Conservation (phyloP, 2,888 invertebrate species). For the Tipula lateralis region DNA sequence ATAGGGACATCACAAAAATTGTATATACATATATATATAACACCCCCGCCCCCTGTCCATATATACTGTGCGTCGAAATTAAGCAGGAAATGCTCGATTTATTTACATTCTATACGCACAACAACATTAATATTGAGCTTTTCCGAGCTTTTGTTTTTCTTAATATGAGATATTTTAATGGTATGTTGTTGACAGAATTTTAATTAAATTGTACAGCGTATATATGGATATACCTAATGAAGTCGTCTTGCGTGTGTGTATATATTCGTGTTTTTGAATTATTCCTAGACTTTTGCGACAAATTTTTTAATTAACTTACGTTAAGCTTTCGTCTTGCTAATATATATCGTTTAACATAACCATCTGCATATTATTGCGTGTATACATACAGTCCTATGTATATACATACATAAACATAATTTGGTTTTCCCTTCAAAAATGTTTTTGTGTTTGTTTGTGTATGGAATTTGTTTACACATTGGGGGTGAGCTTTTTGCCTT, state of each 20-base stretch:
- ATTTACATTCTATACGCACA: too few species aligned
- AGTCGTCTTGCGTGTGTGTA: neutral
- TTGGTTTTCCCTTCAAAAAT: neutral
- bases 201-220: neutral
- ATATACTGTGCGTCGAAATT: neutral
- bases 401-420: neutral
- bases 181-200: constrained; percentile 15
- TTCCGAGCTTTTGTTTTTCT: neutral
- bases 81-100: neutral
- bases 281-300: neutral
- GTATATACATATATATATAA: neutral
- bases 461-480: neutral
- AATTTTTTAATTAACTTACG: neutral
- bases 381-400: too few species aligned
- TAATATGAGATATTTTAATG: neutral
- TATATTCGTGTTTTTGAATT: neutral
- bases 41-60: too few species aligned
- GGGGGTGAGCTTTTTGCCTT: neutral
- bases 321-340: neutral
- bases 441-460: neutral
- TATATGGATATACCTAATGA: neutral
- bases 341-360: neutral
- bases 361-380: neutral
- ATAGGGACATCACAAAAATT: too few species aligned
- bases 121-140: neutral